Conservation (phyloP, 2,113 vertebrate species). For the Ivindomyrus marchei region DNA sequence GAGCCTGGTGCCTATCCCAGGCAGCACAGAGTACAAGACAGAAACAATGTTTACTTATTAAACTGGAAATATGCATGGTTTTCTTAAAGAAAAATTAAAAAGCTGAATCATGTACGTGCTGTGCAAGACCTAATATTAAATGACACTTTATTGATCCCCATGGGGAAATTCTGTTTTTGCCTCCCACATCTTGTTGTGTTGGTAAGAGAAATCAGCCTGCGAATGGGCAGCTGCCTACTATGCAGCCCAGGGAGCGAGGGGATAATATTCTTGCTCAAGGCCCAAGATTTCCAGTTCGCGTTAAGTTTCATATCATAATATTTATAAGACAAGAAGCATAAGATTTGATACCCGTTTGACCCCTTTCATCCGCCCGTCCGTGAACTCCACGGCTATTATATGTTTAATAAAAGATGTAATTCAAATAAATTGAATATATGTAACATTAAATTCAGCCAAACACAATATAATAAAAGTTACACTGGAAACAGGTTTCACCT, state of each 20-base stretch:
- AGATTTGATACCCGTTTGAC: neutral
- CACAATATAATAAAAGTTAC: neutral
- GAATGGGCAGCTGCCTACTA: no score
- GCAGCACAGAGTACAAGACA: neutral
- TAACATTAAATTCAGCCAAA: neutral
- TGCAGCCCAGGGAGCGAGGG: no score
- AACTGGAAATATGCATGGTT: neutral
- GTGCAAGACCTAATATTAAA: neutral
- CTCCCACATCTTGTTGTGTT: no score
- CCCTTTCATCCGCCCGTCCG: neutral
- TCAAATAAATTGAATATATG: neutral
- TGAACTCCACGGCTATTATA: neutral
- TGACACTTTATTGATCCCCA: no score
- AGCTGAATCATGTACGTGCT: neutral
- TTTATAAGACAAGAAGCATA: neutral
- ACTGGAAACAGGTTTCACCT: neutral
- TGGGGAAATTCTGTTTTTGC: no score
- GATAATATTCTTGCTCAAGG: no score
- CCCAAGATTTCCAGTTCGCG: neutral
- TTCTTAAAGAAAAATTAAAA: neutral
- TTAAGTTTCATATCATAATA: neutral
- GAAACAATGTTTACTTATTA: neutral
- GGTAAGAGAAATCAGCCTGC: no score
- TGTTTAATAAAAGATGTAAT: neutral
- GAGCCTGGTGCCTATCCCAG: no score